These are phyloP conservation scores for Colaptes auratus DNA, from an alignment of 2,113 vertebrate genomes.

Conservation along the genomic window DNA sequence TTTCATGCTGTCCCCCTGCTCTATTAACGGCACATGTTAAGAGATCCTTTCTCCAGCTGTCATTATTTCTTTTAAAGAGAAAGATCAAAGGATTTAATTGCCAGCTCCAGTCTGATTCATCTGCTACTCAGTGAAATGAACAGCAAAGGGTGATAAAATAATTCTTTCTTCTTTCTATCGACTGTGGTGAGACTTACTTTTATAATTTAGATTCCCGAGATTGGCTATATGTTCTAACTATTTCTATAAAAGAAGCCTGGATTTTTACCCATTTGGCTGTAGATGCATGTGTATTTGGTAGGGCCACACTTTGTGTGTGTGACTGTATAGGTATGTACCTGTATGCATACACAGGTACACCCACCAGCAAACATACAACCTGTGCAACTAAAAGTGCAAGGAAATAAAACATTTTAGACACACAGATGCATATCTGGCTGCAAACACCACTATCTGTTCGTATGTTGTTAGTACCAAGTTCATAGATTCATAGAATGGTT, in stretches of 20 bases:
- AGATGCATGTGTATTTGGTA: background rate
- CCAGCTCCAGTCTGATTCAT: background rate
- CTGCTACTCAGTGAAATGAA: background rate
- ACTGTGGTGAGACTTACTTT: background rate
- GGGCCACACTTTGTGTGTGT: background rate
- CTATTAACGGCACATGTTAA: background rate
- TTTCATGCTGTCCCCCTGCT: background rate
- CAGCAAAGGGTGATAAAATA: background rate
- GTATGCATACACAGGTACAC: rapidly evolving
- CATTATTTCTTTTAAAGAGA: background rate
- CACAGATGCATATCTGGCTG: background rate
- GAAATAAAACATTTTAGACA: background rate
- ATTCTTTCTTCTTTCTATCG: background rate
- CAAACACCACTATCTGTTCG: background rate
- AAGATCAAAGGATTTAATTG: background rate
- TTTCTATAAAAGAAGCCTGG: background rate
- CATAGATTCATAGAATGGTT: no score
- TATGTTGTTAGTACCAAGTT: background rate
- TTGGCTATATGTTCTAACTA: background rate
- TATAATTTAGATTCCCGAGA: background rate
- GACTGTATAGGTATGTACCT: rapidly evolving
- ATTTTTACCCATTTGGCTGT: background rate
- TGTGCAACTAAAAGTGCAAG: background rate
- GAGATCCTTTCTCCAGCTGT: background rate
- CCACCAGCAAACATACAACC: background rate